These are phyloP conservation scores for Gracilinanus agilis DNA, from an alignment of 2,113 vertebrate species.

Conservation along the genomic window DNA sequence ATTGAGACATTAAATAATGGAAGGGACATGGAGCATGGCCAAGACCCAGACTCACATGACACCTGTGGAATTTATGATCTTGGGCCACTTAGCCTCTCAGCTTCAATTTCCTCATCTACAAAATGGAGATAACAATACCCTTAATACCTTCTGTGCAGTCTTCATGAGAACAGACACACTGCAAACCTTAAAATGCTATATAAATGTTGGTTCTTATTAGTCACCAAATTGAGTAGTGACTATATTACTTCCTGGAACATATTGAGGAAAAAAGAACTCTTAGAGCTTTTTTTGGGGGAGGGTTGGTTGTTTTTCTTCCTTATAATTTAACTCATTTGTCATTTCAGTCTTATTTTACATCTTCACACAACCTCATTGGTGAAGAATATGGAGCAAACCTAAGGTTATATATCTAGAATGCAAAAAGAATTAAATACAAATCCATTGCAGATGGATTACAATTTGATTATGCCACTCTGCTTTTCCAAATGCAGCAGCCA, in stretches of 20 bases:
- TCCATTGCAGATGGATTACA: slow-evolving; percentile 10
- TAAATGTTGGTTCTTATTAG: neutral
- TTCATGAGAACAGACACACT: neutral
- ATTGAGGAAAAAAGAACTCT: neutral
- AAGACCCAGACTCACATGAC: neutral
- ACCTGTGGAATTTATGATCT: neutral
- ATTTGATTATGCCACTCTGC: slow-evolving; percentile 25
- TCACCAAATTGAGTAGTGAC: neutral
- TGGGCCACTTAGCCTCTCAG: neutral
- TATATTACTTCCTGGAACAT: neutral
- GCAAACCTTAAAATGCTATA: neutral
- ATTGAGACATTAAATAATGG: neutral
- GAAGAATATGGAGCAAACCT: slow-evolving; percentile 48
- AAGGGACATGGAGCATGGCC: neutral
- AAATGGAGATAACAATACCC: neutral
- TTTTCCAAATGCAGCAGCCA: neutral
- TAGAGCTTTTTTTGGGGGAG: neutral
- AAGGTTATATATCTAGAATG: slow-evolving; percentile 29
- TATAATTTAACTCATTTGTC: slow-evolving; percentile 21
- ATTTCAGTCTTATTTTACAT: slow-evolving; percentile 28
- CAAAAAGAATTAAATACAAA: slow-evolving; percentile 8
- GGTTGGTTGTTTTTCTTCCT: slow-evolving; percentile 12
- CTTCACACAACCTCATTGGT: slow-evolving; percentile 36
- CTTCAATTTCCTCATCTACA: neutral
- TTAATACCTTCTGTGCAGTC: neutral